Evolutionary conservation across 2,888 invertebrate genomes (phyloP).

Genomic region (Drosophila recens): DNA sequence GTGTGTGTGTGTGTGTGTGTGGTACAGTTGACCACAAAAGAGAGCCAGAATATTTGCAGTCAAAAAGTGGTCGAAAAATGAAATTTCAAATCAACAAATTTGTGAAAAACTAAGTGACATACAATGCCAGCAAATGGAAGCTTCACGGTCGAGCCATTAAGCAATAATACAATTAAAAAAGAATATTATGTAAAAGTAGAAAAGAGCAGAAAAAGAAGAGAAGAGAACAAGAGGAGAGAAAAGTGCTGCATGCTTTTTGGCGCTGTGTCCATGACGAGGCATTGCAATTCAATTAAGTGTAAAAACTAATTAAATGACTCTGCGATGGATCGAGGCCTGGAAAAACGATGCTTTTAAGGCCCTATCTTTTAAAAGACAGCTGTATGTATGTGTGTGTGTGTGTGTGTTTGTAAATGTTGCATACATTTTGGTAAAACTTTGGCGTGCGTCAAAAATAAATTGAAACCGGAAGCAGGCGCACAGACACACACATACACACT

Average conservation of each 20-base stretch:
- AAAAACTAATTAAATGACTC: constrained; percentile 80
- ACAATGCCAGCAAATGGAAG: constrained; percentile 9
- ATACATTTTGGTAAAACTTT: constrained; percentile 76
- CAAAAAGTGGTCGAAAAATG: constrained; percentile 7
- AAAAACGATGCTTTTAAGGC: constrained; percentile 35
- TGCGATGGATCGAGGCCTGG: constrained; percentile 31
- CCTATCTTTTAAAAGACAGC: constrained; percentile 11
- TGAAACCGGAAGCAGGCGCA: constrained; percentile 62
- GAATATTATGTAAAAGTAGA: background rate
- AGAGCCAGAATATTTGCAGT: background rate
- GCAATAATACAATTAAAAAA: constrained; percentile 35
- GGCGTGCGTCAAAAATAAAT: constrained; percentile 62
- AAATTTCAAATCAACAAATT: constrained; percentile 32
- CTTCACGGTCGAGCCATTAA: constrained; percentile 15
- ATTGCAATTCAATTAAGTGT: constrained; percentile 81
- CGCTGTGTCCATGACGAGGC: constrained; percentile 55
- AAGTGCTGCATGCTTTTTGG: constrained; percentile 46
- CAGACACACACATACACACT: constrained; percentile 12
- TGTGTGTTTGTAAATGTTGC: constrained; percentile 37
- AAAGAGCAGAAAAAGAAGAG: background rate
- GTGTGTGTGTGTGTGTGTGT: constrained; percentile 8
- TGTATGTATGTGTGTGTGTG: constrained; percentile 7
- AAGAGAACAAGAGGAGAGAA: background rate
- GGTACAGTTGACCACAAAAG: constrained; percentile 54
- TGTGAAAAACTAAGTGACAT: constrained; percentile 26